Conservation (phyloP, 2,888 invertebrate genomes). For the Iselma pallidipennis region DNA sequence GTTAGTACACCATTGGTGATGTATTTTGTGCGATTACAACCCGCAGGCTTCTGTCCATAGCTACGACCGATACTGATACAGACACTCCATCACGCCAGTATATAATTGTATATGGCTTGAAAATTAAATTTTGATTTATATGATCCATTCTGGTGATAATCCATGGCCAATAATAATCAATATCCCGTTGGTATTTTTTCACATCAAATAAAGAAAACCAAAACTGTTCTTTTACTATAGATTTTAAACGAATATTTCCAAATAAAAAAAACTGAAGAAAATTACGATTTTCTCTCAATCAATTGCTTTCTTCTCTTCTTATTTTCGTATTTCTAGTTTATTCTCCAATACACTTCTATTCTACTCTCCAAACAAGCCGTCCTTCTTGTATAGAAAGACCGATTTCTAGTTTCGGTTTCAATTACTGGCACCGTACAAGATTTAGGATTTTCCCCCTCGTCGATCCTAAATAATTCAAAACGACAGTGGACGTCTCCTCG, state of each 20-base stretch:
- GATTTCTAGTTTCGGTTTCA: not conserved
- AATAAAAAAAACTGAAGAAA: too few species aligned
- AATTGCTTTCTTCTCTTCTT: too few species aligned
- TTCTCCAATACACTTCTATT: too few species aligned
- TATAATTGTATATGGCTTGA: constrained; percentile 38
- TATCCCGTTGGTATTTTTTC: too few species aligned
- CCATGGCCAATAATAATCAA: not conserved
- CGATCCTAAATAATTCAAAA: constrained; percentile 4
- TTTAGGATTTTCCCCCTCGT: not conserved
- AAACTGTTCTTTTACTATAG: too few species aligned
- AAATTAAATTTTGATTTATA: constrained; percentile 41
- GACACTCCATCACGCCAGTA: constrained; percentile 26
- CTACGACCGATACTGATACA: constrained; percentile 13
- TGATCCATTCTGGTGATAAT: constrained; percentile 30
- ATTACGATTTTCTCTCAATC: too few species aligned
- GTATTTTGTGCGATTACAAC: constrained; percentile 27
- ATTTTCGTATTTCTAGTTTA: too few species aligned
- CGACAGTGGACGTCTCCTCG: not conserved
- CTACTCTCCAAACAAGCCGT: too few species aligned
- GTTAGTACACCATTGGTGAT: constrained; percentile 20
- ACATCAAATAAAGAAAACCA: too few species aligned
- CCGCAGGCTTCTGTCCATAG: constrained; percentile 13
- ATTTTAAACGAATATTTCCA: too few species aligned
- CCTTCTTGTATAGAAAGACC: too few species aligned
- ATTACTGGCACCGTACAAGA: not conserved